These are phyloP conservation scores for Oxygymnocypris stewartii DNA, from an alignment of 2,113 vertebrate genomes.

Conservation along the genomic window DNA sequence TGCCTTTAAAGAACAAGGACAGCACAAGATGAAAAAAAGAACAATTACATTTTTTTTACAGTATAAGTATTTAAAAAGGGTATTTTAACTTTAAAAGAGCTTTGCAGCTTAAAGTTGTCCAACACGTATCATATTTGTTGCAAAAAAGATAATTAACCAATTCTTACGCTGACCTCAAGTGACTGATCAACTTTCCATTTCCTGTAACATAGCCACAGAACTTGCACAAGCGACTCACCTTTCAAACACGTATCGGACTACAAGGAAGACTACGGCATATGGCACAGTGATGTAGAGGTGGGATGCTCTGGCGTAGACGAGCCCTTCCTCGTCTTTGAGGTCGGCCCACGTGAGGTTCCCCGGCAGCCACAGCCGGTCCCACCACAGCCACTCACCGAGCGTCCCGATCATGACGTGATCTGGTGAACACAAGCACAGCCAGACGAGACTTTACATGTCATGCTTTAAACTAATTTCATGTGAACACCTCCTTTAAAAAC, in stretches of 20 bases:
- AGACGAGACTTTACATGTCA: neutral
- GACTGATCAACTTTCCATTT: neutral
- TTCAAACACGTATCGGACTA: conserved; percentile 84
- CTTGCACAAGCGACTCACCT: conserved; percentile 73
- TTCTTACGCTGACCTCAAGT: neutral
- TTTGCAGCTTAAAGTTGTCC: neutral
- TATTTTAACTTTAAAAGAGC: neutral
- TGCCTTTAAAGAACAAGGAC: too few relatives aligned
- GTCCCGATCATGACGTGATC: conserved; percentile 62
- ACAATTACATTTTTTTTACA: too few relatives aligned
- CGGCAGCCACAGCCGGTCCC: conserved; percentile 90
- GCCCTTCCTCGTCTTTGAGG: conserved; percentile 82
- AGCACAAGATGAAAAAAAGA: too few relatives aligned
- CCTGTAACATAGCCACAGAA: neutral
- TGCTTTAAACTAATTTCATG: neutral
- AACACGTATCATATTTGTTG: neutral
- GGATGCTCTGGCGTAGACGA: conserved; percentile 82
- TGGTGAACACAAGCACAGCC: conserved; percentile 8
- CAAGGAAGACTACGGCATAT: conserved; percentile 76
- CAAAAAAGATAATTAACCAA: neutral
- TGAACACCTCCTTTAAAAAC: neutral
- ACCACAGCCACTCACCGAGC: conserved; percentile 87
- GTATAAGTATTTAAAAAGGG: neutral
- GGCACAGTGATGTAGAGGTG: conserved; percentile 83
- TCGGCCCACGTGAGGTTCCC: conserved; percentile 82